Percentiles rank a stretch among this genome's conserved stretches.
Evolutionary conservation across 2,888 invertebrate species (phyloP).

Genomic region (Leptinotarsa peninsularis): DNA sequence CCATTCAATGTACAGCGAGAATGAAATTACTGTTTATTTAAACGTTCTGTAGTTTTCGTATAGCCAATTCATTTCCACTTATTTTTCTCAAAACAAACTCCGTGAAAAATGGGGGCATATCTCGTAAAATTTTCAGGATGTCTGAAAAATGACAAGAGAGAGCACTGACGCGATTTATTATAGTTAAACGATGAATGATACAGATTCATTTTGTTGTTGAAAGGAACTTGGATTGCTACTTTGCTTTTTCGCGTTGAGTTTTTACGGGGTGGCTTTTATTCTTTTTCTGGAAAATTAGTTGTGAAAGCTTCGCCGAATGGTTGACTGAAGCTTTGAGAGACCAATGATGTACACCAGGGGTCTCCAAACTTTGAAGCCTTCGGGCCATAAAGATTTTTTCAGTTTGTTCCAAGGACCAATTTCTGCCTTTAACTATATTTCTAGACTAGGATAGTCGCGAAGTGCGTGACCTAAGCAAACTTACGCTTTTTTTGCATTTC

Average conservation of each 20-base stretch:
- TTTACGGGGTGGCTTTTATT: not conserved
- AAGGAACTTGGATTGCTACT: slow-evolving; percentile 10
- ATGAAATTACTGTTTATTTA: not conserved
- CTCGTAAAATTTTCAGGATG: not conserved
- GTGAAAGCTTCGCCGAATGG: not conserved
- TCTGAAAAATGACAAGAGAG: not conserved
- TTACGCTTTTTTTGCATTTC: no score
- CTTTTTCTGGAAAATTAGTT: not conserved
- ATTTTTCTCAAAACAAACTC: not conserved
- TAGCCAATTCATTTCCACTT: not conserved
- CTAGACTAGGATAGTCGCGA: no score
- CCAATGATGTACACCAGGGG: no score
- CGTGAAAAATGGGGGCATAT: not conserved
- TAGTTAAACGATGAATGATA: slow-evolving; percentile 4
- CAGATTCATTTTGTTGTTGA: slow-evolving; percentile 4
- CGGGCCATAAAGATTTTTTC: no score
- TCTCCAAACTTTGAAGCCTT: no score
- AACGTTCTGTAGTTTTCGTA: not conserved
- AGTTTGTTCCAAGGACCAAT: no score
- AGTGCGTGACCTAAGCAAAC: no score
- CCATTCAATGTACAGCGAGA: no score
- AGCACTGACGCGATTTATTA: not conserved
- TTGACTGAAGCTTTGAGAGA: no score
- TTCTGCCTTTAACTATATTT: no score
- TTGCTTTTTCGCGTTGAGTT: not conserved